These are phyloP conservation scores for Sapayoa aenigma DNA, from an alignment of 2,113 vertebrate genomes.

Conservation along the genomic window DNA sequence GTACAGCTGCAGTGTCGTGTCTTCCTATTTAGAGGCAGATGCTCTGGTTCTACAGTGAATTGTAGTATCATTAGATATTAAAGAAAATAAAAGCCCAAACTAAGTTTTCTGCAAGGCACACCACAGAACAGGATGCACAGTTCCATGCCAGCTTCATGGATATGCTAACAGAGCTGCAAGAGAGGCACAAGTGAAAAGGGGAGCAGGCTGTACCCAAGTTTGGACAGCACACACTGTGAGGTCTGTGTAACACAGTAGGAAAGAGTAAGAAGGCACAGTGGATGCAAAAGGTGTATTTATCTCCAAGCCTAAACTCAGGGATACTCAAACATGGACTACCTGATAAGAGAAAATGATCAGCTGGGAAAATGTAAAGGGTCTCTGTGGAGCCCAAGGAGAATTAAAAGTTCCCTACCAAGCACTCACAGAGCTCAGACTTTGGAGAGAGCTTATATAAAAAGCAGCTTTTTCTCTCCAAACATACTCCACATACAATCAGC, in stretches of 20 bases:
- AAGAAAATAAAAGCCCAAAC: neutral
- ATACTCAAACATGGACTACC: neutral
- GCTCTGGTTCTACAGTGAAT: neutral
- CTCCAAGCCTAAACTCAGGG: neutral
- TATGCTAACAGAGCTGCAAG: neutral
- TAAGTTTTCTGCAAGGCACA: neutral
- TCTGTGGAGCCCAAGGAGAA: neutral
- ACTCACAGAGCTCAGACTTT: neutral
- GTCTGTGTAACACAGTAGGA: neutral
- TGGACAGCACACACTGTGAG: neutral
- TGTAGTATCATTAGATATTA: neutral
- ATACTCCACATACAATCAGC: neutral
- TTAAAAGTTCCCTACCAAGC: neutral
- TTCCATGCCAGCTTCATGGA: neutral
- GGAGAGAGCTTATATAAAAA: neutral
- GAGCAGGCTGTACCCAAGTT: neutral
- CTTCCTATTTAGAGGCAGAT: neutral
- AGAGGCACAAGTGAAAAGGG: neutral
- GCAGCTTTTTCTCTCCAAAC: neutral
- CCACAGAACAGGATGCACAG: neutral
- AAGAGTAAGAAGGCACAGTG: slow-evolving; percentile 1
- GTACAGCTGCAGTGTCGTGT: neutral
- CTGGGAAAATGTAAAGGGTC: neutral
- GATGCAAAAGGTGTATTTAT: neutral
- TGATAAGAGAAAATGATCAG: neutral